Evolutionary conservation across 2,888 invertebrate genomes (phyloP), one percentile per base, ranked within the genome.

Genomic region (Drosophila seclusa): DNA sequence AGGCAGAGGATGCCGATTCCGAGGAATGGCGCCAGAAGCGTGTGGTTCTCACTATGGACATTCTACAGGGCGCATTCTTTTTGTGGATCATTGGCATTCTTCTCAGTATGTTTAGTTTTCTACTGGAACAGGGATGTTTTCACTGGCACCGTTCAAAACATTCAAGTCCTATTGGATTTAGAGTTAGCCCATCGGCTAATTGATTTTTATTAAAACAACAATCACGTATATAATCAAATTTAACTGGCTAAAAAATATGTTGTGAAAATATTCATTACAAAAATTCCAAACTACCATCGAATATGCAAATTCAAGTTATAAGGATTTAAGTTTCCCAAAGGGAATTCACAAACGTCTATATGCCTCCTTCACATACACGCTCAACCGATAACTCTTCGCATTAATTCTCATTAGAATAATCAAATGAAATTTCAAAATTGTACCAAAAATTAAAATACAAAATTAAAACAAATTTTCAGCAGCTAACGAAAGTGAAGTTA

Each of bases 61-160:
- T 91, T 16, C 55, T 92, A 11, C 92, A 92, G 53, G 92, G 92
- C 6, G 91, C 91, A 4, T 92, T 92, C 45, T 92, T 90, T 78
- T 68, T 92, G 2, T 92, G 91, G 92, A 18, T 85, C 4, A 79
- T 89, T 57, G 92, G 92, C 0, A 85, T 90, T 31, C 21, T 72
- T 7, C 4, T 84, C 0, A 91, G 90, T 55, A 31, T 76, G 5
- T 5, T 83, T 11, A 86, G 73, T 5, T 91, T 91, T 75, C 11
- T 48, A 8, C 36, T 73, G 0, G 90, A 90, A 40, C 69, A 76
- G 6, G 21, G 36, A 1, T 68, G 76, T 34, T 75, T 38, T 18
- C n/a, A 48, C 1, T 57, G 67, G 53, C 42, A 18, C 2, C 36
- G 38, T 11, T 31, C 2, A 6, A 16, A 36, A 21, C 24, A 27